These are phyloP conservation scores for Numenius phaeopus DNA, from an alignment of 2,797 vertebrate genomes.

Conservation along the genomic window DNA sequence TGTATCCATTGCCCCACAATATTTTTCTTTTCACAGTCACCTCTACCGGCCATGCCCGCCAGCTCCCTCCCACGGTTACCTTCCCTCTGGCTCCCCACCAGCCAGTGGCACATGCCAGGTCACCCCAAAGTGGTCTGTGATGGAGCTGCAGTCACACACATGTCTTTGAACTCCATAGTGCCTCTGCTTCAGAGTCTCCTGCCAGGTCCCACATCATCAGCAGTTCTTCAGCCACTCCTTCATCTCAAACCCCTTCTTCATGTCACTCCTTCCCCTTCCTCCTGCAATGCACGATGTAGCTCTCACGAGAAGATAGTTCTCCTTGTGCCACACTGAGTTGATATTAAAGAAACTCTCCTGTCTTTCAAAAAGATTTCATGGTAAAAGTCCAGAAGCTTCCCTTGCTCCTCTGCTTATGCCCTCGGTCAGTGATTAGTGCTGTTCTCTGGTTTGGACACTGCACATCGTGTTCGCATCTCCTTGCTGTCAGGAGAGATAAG, in stretches of 20 bases:
- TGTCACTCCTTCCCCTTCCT: background rate
- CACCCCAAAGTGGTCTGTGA: background rate
- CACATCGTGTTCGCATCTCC: accelerated
- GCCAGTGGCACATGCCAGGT: accelerated
- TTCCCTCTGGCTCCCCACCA: background rate
- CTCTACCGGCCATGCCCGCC: background rate
- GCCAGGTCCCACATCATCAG: background rate
- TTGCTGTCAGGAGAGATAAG: background rate
- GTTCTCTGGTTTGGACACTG: background rate
- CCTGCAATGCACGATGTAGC: accelerated
- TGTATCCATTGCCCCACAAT: background rate
- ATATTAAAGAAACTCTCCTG: background rate
- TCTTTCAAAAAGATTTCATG: background rate
- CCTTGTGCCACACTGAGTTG: background rate
- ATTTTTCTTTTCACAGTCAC: background rate
- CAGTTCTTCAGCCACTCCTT: background rate
- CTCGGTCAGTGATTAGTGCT: accelerated
- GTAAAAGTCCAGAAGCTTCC: background rate
- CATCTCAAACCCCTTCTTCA: accelerated
- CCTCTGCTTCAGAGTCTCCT: background rate
- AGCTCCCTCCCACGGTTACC: background rate
- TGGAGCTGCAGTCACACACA: accelerated
- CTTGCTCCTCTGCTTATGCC: background rate
- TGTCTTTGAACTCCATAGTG: background rate
- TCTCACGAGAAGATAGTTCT: background rate